Conservation (phyloP, 2,797 vertebrate species). For the Lutjanus argentimaculatus region DNA sequence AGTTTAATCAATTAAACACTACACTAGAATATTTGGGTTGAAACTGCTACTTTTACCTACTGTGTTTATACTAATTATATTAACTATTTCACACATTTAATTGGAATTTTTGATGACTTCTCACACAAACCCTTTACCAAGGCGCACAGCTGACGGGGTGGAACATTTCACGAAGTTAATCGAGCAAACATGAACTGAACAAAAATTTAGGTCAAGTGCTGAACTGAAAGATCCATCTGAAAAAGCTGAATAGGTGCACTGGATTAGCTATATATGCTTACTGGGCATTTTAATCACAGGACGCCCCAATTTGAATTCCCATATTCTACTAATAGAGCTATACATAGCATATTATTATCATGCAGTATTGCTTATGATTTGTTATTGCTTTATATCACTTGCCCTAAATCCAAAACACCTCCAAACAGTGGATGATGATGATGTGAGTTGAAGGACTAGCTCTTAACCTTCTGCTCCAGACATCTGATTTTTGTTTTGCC, state of each 20-base stretch:
- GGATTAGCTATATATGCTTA: background rate
- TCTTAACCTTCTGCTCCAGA: no score
- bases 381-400: no score
- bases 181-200: background rate
- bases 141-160: background rate
- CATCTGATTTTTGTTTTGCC: no score
- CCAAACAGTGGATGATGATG: no score
- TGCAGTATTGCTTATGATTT: no score
- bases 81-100: background rate
- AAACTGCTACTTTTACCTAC: background rate
- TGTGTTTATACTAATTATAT: background rate
- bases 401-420: no score
- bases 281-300: background rate
- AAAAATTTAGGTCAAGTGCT: background rate
- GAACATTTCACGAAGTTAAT: background rate
- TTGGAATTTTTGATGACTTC: background rate
- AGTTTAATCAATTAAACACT: background rate
- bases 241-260: background rate
- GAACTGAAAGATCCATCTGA: background rate
- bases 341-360: background rate
- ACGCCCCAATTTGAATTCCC: background rate
- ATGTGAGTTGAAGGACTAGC: no score
- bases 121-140: background rate
- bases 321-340: background rate
- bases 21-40: background rate